phyloP scores from a whole-genome alignment of 2,113 vertebrate genomes.

The Tragelaphus strepsiceros region DNA sequence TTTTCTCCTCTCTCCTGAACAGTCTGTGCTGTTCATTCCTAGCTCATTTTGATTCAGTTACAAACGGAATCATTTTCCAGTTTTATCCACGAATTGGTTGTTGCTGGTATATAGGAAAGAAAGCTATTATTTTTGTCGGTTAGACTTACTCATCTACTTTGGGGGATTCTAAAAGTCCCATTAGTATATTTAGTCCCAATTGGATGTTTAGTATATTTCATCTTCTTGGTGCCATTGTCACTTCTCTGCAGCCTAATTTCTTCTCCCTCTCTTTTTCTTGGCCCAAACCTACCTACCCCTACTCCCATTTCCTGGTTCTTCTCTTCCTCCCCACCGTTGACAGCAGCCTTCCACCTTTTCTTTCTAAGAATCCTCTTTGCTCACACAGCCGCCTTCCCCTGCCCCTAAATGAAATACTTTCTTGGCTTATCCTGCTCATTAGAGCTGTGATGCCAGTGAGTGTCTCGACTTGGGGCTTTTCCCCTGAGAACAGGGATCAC shows the following conservation, averaged over 20 bases:
- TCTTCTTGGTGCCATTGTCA: fast-evolving
- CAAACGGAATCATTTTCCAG: neutral
- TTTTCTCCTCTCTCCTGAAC: neutral
- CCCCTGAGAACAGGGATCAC: neutral
- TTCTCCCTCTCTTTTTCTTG: neutral
- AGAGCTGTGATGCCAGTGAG: neutral
- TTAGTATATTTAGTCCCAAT: fast-evolving
- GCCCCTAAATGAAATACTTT: neutral
- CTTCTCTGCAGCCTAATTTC: neutral
- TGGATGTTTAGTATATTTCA: neutral
- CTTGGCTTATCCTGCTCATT: neutral
- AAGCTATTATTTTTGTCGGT: neutral
- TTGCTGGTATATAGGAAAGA: neutral
- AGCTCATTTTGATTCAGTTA: neutral
- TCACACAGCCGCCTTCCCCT: neutral
- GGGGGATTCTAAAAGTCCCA: neutral
- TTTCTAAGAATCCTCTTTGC: neutral
- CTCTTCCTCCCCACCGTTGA: too few species aligned
- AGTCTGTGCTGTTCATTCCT: neutral
- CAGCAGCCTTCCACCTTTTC: neutral
- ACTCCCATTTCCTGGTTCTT: fast-evolving
- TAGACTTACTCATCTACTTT: neutral
- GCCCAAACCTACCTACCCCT: neutral
- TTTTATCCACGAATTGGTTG: neutral
- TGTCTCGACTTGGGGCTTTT: neutral